Conservation (phyloP, 2,888 invertebrate species). For the Andrena minutula region DNA sequence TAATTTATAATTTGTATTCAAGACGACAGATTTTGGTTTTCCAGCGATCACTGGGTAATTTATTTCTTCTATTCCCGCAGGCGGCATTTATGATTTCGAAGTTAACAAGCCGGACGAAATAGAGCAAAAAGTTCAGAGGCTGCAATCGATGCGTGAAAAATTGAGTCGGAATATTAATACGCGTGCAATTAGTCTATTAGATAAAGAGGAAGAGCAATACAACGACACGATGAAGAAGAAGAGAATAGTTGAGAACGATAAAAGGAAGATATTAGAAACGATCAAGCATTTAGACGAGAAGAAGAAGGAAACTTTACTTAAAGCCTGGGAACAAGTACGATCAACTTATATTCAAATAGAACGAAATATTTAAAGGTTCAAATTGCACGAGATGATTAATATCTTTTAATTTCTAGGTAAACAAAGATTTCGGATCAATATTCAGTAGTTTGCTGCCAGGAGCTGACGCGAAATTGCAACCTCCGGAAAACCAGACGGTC, state of each 20-base stretch:
- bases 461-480: slow-evolving; percentile 93
- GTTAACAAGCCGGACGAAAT: slow-evolving; percentile 87
- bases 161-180: slow-evolving; percentile 91
- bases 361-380: background rate
- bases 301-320: slow-evolving; percentile 92
- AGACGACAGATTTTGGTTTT: slow-evolving; percentile 9
- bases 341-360: slow-evolving; percentile 25
- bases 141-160: slow-evolving; percentile 88
- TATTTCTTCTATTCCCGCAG: slow-evolving; percentile 74
- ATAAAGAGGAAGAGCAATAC: slow-evolving; percentile 93
- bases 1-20: slow-evolving; percentile 51
- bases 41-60: background rate
- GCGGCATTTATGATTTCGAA: slow-evolving; percentile 90
- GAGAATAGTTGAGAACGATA: slow-evolving; percentile 91
- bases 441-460: slow-evolving; percentile 96
- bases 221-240: slow-evolving; percentile 90
- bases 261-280: slow-evolving; percentile 90
- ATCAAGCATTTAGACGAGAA: slow-evolving; percentile 96
- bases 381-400: slow-evolving; percentile 10
- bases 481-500: slow-evolving; percentile 90
- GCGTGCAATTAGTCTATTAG: slow-evolving; percentile 94
- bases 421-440: slow-evolving; percentile 97
- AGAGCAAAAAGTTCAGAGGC: slow-evolving; percentile 86
- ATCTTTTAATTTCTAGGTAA: slow-evolving; percentile 87
- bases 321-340: slow-evolving; percentile 90